A percentile compares a stretch with the other conserved stretches of the same genome.
Evolutionary conservation across 2,797 vertebrate species (phyloP).

Genomic region (Microcaecilia unicolor): DNA sequence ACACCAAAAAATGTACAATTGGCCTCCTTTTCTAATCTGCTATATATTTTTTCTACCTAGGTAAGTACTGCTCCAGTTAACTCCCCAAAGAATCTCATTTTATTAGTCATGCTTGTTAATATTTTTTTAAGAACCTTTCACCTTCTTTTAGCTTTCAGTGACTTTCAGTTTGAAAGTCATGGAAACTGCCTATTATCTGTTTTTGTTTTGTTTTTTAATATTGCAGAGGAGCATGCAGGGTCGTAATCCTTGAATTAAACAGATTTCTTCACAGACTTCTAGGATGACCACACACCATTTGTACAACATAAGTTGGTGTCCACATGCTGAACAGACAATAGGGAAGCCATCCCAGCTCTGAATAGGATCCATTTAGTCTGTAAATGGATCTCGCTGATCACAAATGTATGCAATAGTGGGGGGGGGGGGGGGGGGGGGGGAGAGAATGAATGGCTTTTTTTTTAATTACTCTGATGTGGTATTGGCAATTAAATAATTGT

Average conservation of each 20-base stretch:
- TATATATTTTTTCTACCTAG: too few species aligned
- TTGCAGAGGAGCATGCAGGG: conserved; percentile 88
- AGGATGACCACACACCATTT: conserved; percentile 94
- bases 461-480: conserved; percentile 76
- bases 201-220: too few species aligned
- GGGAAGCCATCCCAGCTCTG: conserved; percentile 97
- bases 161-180: conserved; percentile 95
- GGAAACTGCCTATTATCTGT: conserved; percentile 98
- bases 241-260: conserved; percentile 99
- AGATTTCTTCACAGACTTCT: conserved; percentile 75
- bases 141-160: conserved; percentile 66
- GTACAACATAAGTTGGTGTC: conserved; percentile 87
- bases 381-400: conserved; percentile 97
- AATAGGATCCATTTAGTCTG: conserved; percentile 84
- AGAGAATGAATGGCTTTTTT: conserved; percentile 82
- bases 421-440: conserved; percentile 75
- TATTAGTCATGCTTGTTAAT: conserved; percentile 47
- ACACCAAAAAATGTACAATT: too few species aligned
- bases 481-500: conserved; percentile 95
- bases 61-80: conserved; percentile 19
- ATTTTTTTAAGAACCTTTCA: conserved; percentile 65
- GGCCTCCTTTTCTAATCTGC: too few species aligned
- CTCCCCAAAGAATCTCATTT: conserved; percentile 17
- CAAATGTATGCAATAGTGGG: conserved; percentile 85
- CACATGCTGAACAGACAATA: conserved; percentile 97